Conservation (phyloP, 2,797 vertebrate species). For the Telmatherina bonti region DNA sequence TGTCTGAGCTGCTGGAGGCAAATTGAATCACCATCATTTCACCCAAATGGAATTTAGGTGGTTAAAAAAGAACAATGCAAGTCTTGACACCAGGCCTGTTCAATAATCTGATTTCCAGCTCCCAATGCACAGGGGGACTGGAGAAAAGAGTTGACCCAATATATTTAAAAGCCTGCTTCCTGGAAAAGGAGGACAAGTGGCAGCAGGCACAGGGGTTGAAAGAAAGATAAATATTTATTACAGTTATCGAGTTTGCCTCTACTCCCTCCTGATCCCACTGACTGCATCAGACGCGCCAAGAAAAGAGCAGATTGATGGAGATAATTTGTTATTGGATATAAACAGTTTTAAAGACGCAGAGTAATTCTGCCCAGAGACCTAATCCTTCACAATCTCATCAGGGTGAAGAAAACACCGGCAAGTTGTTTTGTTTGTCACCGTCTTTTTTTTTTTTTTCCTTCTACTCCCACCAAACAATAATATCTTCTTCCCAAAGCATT, state of each 20-base stretch:
- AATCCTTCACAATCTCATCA: slow-evolving; percentile 84
- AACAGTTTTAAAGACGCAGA: slow-evolving; percentile 85
- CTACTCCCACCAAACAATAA: slow-evolving; percentile 78
- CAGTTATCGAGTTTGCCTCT: slow-evolving; percentile 84
- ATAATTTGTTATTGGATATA: slow-evolving; percentile 86
- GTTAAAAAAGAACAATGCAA: slow-evolving; percentile 85
- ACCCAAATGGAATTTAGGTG: slow-evolving; percentile 85
- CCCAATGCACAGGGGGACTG: slow-evolving; percentile 81
- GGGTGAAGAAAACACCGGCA: slow-evolving; percentile 80
- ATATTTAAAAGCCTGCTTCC: slow-evolving; percentile 88
- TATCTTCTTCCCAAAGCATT: slow-evolving; percentile 80
- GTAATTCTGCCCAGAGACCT: slow-evolving; percentile 83
- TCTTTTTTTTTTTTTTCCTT: slow-evolving; percentile 73
- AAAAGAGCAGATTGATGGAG: slow-evolving; percentile 85
- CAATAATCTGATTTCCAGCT: slow-evolving; percentile 87
- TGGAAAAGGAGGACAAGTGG: slow-evolving; percentile 84
- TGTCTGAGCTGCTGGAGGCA: slow-evolving; percentile 80
- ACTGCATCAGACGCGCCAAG: slow-evolving; percentile 78
- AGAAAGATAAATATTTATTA: slow-evolving; percentile 89
- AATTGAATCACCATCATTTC: slow-evolving; percentile 87
- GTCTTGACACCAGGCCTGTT: slow-evolving; percentile 82
- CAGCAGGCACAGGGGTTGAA: slow-evolving; percentile 83
- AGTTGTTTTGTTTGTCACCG: slow-evolving; percentile 84
- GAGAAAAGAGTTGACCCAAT: slow-evolving; percentile 85
- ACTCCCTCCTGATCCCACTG: slow-evolving; percentile 79